These are phyloP conservation scores for Lacerta viridis DNA, from an alignment of 2,797 vertebrate genomes.

Conservation along the genomic window DNA sequence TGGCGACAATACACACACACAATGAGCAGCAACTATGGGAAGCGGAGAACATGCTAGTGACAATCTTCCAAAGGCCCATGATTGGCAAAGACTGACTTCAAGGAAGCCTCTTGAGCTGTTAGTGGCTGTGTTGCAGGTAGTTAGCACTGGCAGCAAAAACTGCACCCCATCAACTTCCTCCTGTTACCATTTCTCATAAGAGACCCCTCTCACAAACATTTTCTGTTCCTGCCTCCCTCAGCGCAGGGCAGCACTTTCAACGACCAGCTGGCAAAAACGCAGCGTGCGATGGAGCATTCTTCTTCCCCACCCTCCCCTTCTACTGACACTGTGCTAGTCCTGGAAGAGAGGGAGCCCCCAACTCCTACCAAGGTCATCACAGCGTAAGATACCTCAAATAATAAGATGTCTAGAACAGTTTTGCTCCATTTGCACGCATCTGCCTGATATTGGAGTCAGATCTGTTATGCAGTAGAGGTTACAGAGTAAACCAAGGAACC, in stretches of 20 bases:
- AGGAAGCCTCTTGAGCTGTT: background rate
- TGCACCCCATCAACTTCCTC: background rate
- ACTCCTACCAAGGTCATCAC: background rate
- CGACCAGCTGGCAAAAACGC: background rate
- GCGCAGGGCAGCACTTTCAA: background rate
- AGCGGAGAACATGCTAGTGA: too few relatives aligned
- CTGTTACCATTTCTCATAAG: background rate
- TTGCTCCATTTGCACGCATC: background rate
- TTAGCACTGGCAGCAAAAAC: too few relatives aligned
- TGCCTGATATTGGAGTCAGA: background rate
- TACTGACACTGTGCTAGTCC: background rate
- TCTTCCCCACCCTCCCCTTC: background rate
- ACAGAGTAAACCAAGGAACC: background rate
- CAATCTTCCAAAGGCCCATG: background rate
- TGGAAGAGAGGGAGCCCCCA: background rate
- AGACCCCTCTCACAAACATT: background rate
- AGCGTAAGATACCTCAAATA: background rate
- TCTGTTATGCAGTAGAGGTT: background rate
- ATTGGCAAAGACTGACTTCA: too few relatives aligned
- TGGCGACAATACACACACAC: too few relatives aligned
- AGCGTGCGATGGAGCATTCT: background rate
- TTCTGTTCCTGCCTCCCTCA: background rate
- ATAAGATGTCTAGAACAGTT: background rate
- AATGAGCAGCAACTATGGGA: too few relatives aligned
- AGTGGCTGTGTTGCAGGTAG: background rate